Conservation (phyloP, 2,888 invertebrate genomes). For the Mythimna pallens region DNA sequence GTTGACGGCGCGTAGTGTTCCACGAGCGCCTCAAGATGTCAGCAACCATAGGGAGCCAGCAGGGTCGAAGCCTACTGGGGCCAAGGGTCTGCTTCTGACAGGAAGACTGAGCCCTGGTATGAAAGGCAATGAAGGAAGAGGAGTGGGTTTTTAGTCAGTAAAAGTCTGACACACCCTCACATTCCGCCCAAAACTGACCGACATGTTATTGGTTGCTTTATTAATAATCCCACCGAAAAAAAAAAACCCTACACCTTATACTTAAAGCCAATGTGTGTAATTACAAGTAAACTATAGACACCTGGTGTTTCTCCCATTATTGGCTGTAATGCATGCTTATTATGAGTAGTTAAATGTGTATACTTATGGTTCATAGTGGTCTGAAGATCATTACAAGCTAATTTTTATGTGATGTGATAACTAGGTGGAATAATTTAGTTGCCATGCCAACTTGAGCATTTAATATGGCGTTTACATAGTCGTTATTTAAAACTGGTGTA, state of each 20-base stretch:
- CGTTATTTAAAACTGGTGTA: conserved; percentile 18
- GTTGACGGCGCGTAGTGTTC: too few relatives aligned
- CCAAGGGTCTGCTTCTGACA: too few relatives aligned
- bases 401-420: conserved; percentile 24
- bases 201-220: too few relatives aligned
- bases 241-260: background rate
- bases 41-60: too few relatives aligned
- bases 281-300: background rate
- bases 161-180: too few relatives aligned
- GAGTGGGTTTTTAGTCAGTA: too few relatives aligned
- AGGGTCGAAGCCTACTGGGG: too few relatives aligned
- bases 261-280: background rate
- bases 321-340: conserved; percentile 14
- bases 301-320: background rate
- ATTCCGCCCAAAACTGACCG: too few relatives aligned
- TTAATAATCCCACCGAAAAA: too few relatives aligned
- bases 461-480: conserved; percentile 6
- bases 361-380: background rate
- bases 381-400: background rate
- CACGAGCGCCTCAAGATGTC: too few relatives aligned
- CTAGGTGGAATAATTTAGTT: conserved; percentile 24
- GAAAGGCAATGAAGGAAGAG: too few relatives aligned
- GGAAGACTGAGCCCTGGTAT: too few relatives aligned
- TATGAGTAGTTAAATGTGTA: conserved; percentile 7
- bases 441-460: conserved; percentile 14